phyloP scores from a whole-genome alignment of 2,797 vertebrate species.

The Pseudomugil gertrudae region DNA sequence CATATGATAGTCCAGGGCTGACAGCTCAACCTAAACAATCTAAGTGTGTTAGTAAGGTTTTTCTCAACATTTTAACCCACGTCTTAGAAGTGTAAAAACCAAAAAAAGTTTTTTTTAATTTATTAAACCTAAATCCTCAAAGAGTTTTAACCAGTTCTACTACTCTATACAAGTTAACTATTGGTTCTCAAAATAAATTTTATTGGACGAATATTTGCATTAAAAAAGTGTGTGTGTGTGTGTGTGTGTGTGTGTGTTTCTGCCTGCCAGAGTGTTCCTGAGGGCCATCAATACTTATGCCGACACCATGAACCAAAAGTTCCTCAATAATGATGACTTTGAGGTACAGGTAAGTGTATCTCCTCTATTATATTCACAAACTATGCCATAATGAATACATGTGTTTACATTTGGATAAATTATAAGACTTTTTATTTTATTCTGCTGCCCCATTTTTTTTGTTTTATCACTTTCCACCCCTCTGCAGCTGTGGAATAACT shows the following conservation, averaged over 20 bases:
- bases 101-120: no score
- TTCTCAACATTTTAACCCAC: no score
- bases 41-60: no score
- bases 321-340: conserved; percentile 93
- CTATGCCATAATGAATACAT: conserved; percentile 1
- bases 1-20: no score
- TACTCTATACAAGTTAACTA: no score
- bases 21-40: no score
- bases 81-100: no score
- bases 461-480: conserved; percentile 2
- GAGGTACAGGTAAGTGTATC: conserved; percentile 88
- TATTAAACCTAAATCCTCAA: no score
- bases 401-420: neutral
- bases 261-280: conserved; percentile 88
- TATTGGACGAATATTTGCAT: neutral
- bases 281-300: conserved; percentile 97
- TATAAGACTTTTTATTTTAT: neutral
- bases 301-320: conserved; percentile 96
- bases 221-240: no score
- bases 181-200: neutral
- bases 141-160: no score
- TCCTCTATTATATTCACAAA: neutral
- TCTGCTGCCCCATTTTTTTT: neutral
- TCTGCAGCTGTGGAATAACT: conserved; percentile 97
- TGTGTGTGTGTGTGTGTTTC: neutral